Percentiles rank a stretch among this genome's conserved stretches.
Evolutionary conservation across 2,797 vertebrate genomes (phyloP).

Genomic region (Ficedula albicollis): DNA sequence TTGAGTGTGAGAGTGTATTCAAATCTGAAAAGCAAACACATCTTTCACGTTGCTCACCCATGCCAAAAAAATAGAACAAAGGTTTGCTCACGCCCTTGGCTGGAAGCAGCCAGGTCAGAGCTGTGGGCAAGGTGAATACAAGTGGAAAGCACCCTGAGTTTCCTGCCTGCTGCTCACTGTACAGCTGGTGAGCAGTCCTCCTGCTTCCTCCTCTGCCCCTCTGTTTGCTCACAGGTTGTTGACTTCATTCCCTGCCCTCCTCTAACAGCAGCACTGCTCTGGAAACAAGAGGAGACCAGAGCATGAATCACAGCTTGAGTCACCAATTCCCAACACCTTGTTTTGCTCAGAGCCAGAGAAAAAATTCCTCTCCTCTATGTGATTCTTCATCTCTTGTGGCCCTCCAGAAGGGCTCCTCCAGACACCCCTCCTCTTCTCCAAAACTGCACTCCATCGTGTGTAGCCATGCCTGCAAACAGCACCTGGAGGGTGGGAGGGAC

Average conservation of each 20-base stretch:
- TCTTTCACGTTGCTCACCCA: not conserved
- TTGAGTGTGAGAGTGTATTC: not conserved
- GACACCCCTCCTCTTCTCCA: not conserved
- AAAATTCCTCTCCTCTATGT: not conserved
- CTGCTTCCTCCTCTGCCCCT: not conserved
- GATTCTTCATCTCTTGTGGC: not conserved
- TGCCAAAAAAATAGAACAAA: conserved; percentile 26
- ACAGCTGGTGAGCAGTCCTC: not conserved
- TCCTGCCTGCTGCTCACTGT: not conserved
- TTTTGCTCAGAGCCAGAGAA: not conserved
- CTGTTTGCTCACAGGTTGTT: not conserved
- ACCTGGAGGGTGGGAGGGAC: not conserved
- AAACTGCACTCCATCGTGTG: rapidly evolving
- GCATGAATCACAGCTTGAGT: conserved; percentile 33
- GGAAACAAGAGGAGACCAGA: not conserved
- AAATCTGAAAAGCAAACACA: conserved; percentile 25
- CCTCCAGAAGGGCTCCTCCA: not conserved
- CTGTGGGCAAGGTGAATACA: not conserved
- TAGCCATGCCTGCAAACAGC: not conserved
- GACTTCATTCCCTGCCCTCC: not conserved
- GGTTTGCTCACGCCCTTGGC: not conserved
- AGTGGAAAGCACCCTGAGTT: not conserved
- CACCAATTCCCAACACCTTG: not conserved
- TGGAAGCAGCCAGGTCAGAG: not conserved
- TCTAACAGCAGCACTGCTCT: not conserved